Conservation (phyloP, 2,113 vertebrate genomes). For the Zosterops lateralis region DNA sequence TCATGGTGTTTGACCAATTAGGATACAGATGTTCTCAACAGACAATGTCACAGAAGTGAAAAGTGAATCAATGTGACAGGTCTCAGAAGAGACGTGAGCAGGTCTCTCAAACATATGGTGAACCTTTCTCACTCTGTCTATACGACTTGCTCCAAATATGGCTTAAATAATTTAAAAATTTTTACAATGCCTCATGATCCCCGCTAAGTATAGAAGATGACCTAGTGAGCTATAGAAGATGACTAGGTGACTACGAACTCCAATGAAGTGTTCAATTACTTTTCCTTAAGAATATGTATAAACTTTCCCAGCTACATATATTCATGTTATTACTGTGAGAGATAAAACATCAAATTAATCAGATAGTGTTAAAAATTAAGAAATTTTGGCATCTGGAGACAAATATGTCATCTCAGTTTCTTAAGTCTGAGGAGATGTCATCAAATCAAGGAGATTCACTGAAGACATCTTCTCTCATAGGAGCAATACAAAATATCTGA, state of each 20-base stretch:
- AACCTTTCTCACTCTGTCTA: not conserved
- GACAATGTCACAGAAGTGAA: accelerated
- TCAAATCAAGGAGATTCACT: not conserved
- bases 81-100: not conserved
- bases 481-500: not conserved
- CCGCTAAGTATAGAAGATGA: not conserved
- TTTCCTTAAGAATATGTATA: not conserved
- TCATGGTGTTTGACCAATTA: not conserved
- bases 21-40: not conserved
- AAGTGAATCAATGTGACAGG: not conserved
- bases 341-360: not conserved
- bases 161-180: not conserved
- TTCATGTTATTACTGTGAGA: not conserved
- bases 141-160: not conserved
- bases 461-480: not conserved
- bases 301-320: not conserved
- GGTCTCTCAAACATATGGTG: not conserved
- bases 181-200: not conserved
- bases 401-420: not conserved
- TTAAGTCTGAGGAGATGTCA: not conserved
- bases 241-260: not conserved
- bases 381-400: not conserved
- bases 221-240: not conserved
- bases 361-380: not conserved
- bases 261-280: not conserved